Base-by-base conservation (phyloP, 2,888 invertebrate species). In the Drosophila macrospina region DNA sequence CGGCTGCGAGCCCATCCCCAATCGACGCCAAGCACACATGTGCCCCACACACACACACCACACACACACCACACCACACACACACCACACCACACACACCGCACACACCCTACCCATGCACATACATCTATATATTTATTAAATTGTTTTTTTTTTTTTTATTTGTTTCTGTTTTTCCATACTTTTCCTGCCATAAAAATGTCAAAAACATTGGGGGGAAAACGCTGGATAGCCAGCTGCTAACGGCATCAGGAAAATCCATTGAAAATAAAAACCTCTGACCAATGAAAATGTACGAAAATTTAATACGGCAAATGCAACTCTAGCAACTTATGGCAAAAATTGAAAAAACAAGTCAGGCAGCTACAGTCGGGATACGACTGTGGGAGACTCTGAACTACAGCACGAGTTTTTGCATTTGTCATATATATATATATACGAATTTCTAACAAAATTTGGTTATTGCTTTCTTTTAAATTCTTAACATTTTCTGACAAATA, bases 151-250 rank as follows among this genome's bases (percentile, higher is more conserved):
- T 36, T 20, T 20, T 20, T 20, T 20, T 1, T 20, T 20, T 20
- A n/a, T n/a, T 70, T 62, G 44, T 75, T 42, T 77, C 60, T 51
- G 36, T 57, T 20, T 70, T 54, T 52, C 48, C 55, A 54, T 60
- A 66, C 64, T 54, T 68, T 57, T 41, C 15, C 45, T 63, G 55
- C 71, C 64, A 87, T 72, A 78, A 87, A 82, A 74, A 87, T 87
- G 78, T 78, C 85, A 84, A 84, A 67, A 86, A 71, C 77, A 80
- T 67, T 84, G 80, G 62, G 59, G 13, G 59, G 13, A 41, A 59
- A 66, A 60, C 57, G 52, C 28, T 32, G 32, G 42, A 34, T 24
- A 30, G 13, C 45, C 72, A 73, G 67, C 60, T 72, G 72, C 67
- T 67, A 60, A 73, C 72, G 55, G 39, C 36, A 42, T 52, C 26